Base-by-base conservation (phyloP, 1,140 invertebrate genomes). In the Neoseiulus cucumeris region DNA sequence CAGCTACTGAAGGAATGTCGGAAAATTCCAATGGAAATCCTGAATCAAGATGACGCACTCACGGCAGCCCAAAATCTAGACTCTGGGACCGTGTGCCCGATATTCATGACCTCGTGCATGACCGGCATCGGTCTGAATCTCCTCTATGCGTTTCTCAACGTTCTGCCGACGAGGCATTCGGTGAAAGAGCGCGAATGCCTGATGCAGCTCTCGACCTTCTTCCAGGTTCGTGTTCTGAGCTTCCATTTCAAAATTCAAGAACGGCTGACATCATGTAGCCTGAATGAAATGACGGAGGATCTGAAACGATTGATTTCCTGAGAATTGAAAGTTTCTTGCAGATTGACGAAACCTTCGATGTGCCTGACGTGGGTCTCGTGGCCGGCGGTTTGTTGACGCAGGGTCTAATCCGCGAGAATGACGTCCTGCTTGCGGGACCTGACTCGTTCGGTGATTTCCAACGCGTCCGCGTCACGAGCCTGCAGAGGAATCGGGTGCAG, bases 101-200 rank as follows among this genome's bases (percentile, higher is more conserved):
- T 98, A 69, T 92, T 98, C 74, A 84, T 82, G 64, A 85, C 95
- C n/a, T 96, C 91, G n/a, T 90, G 86, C 74, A 91, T 98, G 0
- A 90, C 84, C 17, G 94, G 94, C 1, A 79, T 82, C 65, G 90
- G 91, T 9, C 76, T 94, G 2, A 82, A 85, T 69, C 77, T 87
- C 33, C 77, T 94, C 1, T 86, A 86, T 66, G 84, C 81, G 64
- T 92, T 91, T 74, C 76, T 91, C 18, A 81, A 86, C 74, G 76
- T 84, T 42, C 71, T 87, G 6, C 85, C 87, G 22, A 85, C 86
- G 7, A 81, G 81, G 42, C 79, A 83, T 64, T 83, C 80, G 70
- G 75, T 78, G 41, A 82, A 82, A 44, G 86, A 89, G 71, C 79
- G 83, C 68, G 84, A 89, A 72, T 79, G 82, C 51, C 73, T 87